phyloP scores from a whole-genome alignment of 2,113 vertebrate genomes.

The Smithornis capensis region DNA sequence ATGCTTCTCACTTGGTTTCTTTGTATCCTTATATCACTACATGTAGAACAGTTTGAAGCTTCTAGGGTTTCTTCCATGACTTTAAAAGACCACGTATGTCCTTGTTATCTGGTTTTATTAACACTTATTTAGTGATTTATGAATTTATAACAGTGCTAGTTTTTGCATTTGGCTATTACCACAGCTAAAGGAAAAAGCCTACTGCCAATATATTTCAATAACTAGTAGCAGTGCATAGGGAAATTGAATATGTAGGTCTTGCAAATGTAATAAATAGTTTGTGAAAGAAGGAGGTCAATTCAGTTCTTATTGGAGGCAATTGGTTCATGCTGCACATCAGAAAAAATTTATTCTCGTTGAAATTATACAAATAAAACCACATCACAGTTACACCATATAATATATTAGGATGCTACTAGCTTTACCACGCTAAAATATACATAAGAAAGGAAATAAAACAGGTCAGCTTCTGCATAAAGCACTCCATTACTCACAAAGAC shows the following conservation, averaged over 20 bases:
- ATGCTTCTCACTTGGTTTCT: neutral
- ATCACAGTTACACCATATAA: constrained; percentile 4
- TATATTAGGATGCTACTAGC: neutral
- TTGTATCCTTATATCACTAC: neutral
- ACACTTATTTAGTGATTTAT: neutral
- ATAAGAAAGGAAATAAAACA: constrained; percentile 33
- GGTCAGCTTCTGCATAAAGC: neutral
- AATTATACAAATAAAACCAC: constrained; percentile 50
- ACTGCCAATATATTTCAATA: constrained; percentile 30
- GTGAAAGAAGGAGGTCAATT: constrained; percentile 73
- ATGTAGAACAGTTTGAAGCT: neutral
- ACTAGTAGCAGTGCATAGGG: constrained; percentile 52
- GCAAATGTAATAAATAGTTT: constrained; percentile 70
- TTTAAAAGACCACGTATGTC: neutral
- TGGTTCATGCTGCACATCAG: constrained; percentile 18
- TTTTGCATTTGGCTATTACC: constrained; percentile 35
- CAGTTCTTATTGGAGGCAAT: constrained; percentile 55
- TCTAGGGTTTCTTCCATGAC: neutral
- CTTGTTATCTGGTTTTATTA: neutral
- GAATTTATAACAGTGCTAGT: neutral
- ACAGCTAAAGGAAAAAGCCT: constrained; percentile 37
- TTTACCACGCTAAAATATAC: constrained; percentile 15
- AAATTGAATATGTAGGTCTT: constrained; percentile 67
- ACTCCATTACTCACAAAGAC: neutral
- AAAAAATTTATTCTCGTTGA: constrained; percentile 39